A percentile compares a stretch with the other conserved stretches of the same genome.
Conservation (phyloP, 2,113 vertebrate genomes). For the Puma concolor region DNA sequence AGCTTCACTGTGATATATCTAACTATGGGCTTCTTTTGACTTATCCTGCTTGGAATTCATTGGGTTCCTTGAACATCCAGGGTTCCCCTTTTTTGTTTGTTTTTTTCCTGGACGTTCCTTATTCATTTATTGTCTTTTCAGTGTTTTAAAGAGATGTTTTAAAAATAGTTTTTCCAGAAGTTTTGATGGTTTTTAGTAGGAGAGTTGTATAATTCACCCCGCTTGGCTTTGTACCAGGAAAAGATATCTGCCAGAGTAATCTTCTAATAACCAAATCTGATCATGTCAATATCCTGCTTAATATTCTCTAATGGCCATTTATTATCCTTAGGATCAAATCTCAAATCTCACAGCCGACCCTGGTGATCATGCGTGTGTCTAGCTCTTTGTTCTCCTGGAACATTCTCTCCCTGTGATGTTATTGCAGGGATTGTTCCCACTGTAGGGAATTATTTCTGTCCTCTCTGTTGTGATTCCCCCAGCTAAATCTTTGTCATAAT, state of each 20-base stretch:
- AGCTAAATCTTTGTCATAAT: not conserved
- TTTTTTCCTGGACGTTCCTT: slow-evolving; percentile 30
- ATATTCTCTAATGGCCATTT: not conserved
- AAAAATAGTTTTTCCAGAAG: not conserved
- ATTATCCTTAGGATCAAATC: not conserved
- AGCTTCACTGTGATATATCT: not conserved
- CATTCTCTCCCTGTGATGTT: not conserved
- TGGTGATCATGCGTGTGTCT: not conserved
- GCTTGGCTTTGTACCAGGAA: not conserved
- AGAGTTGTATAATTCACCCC: not conserved
- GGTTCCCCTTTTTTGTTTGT: not conserved
- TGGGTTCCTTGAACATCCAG: not conserved
- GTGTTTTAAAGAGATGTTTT: not conserved
- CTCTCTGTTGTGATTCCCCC: not conserved
- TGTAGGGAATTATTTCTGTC: not conserved
- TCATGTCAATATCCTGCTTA: slow-evolving; percentile 4
- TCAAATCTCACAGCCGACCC: not conserved
- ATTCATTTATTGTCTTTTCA: slow-evolving; percentile 2
- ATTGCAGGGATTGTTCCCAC: not conserved
- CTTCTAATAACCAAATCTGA: slow-evolving; percentile 31
- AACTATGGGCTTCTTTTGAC: not conserved
- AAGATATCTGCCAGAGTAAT: not conserved
- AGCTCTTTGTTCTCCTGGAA: not conserved
- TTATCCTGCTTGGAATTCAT: not conserved
- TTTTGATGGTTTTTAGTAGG: not conserved